A percentile compares a stretch with the other conserved stretches of the same genome.
phyloP scores from a whole-genome alignment of 1,140 invertebrate species.

The Prorops nasuta region DNA sequence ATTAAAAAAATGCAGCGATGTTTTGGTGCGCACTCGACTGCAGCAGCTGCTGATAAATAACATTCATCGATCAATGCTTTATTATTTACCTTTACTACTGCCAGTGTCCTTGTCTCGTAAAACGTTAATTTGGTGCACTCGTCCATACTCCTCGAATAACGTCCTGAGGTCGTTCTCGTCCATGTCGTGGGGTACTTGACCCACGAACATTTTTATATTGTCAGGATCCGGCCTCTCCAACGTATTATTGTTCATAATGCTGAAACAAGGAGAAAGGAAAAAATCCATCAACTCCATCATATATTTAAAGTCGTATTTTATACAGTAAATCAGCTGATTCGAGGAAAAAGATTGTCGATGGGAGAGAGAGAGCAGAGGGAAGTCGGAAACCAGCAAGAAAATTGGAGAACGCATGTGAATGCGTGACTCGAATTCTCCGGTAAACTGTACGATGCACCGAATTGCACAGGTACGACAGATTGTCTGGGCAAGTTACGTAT shows the following conservation, averaged over 20 bases:
- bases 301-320: no score
- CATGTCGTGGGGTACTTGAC: conserved; percentile 95
- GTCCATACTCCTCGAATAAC: conserved; percentile 96
- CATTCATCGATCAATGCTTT: background rate
- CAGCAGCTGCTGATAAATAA: conserved; percentile 6
- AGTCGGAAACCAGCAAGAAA: background rate
- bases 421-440: background rate
- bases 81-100: conserved; percentile 86
- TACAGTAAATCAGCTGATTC: no score
- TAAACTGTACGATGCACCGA: background rate
- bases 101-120: conserved; percentile 94
- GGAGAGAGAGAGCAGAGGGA: background rate
- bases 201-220: conserved; percentile 99
- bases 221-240: conserved; percentile 87
- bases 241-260: conserved; percentile 55
- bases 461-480: no score
- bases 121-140: conserved; percentile 96
- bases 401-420: background rate
- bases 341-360: no score
- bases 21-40: background rate
- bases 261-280: no score
- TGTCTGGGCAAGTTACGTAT: no score
- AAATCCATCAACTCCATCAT: no score
- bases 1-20: no score
- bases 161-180: conserved; percentile 92